Base-by-base conservation (phyloP, 1,140 invertebrate genomes). In the Adelges cooleyi region DNA sequence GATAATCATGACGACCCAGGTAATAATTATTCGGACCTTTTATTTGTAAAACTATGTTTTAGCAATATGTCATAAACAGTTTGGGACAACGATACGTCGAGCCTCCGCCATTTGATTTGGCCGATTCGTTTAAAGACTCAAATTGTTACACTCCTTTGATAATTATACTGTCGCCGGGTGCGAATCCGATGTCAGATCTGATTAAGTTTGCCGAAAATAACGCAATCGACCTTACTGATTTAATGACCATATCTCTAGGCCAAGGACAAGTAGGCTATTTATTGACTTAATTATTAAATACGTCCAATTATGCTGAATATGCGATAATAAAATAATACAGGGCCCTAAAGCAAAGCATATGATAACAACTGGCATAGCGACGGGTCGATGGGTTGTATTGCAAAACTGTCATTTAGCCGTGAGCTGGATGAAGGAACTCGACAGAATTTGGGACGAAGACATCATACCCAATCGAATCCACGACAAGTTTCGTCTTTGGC, bases 351-450 rank as follows among this genome's bases (percentile, higher is more conserved):
- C 92, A 4, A 78, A 84, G 25, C 77, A 80, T 66, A 87, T 92
- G 83, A 92, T 98, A 29, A 76, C 82, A 29, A 79, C 80, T 48
- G 90, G 85, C 0, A 80, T 86, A 9, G 80, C 81, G 69, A 81
- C 76, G 4, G 90, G 91, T 9, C 82, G 86, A 65, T 97, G 93
- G 93, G 87, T 95, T 18, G 83, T 94, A 67, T 79, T 97, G 49
- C 92, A 96, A 78, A 96, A 97, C 78, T 96, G 92, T 74, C 92
- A 96, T 75, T 79, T 96, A 51, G 90, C 92, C 40, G 83, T 86
- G 40, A 90, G 89, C 62, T 95, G 90, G 91, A 92, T 96, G 90
- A 81, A 83, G 20, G 82, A 86, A 71, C 75, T 92, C 69, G 87
- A 91, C 70, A 78, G 84, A 15, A 84, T 92, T 52, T 88, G 86